A percentile compares a stretch with the other conserved stretches of the same genome.
phyloP scores from a whole-genome alignment of 2,113 vertebrate species.

The Gadus chalcogrammus region DNA sequence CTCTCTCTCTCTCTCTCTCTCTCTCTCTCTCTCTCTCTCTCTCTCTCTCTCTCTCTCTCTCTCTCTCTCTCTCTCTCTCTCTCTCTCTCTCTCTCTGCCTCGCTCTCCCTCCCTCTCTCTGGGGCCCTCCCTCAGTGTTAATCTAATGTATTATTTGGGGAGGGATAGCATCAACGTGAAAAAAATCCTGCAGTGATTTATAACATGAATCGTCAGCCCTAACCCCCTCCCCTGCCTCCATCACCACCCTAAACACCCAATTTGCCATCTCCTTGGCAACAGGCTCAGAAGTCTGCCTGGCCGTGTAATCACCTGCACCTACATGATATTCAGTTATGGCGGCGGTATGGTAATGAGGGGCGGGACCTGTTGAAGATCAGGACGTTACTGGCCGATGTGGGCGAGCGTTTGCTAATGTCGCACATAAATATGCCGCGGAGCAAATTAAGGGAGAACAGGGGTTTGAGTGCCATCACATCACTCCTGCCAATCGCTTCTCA shows the following conservation, averaged over 20 bases:
- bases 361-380: conserved; percentile 23
- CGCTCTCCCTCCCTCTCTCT: neutral
- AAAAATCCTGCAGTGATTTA: conserved; percentile 63
- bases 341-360: conserved; percentile 23
- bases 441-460: conserved; percentile 3
- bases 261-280: conserved; percentile 50
- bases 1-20: too few species aligned
- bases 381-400: conserved; percentile 43
- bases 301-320: conserved; percentile 37
- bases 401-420: conserved; percentile 61
- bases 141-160: conserved; percentile 60
- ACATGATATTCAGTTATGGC: conserved; percentile 9
- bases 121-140: conserved; percentile 66
- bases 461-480: conserved; percentile 28
- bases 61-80: too few species aligned
- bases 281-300: conserved; percentile 7
- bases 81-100: too few species aligned
- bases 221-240: conserved; percentile 37
- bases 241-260: conserved; percentile 50
- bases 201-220: conserved; percentile 60
- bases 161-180: conserved; percentile 71
- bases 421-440: conserved; percentile 53
- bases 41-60: too few species aligned
- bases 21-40: too few species aligned
- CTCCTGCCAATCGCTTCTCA: conserved; percentile 35